Conservation (phyloP, 64 coral and sea anemone genomes). For the Montipora cactus region DNA sequence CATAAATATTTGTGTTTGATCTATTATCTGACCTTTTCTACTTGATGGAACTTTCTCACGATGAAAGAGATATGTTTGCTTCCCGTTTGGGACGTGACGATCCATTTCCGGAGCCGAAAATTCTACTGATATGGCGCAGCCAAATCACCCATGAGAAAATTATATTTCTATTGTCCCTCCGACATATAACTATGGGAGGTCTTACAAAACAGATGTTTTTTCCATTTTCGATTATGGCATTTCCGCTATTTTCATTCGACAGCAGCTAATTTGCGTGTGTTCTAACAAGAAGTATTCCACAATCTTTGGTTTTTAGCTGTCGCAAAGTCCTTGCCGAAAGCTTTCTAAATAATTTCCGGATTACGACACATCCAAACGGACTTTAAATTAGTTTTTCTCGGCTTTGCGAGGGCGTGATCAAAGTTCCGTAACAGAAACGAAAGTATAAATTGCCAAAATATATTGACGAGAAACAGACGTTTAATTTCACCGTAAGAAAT, state of each 20-base stretch:
- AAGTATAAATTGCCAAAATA: slow-evolving; percentile 51
- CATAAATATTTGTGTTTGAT: too few relatives aligned
- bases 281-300: slow-evolving; percentile 25
- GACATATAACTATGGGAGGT: neutral
- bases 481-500: neutral
- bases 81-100: too few relatives aligned
- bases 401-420: slow-evolving; percentile 25
- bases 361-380: neutral
- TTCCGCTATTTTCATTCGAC: slow-evolving; percentile 1
- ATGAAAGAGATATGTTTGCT: too few relatives aligned
- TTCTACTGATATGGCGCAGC: too few relatives aligned
- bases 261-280: slow-evolving; percentile 12
- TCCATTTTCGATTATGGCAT: slow-evolving; percentile 12
- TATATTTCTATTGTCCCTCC: too few relatives aligned
- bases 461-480: slow-evolving; percentile 20
- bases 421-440: neutral
- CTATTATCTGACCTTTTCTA: too few relatives aligned
- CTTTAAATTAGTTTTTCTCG: neutral
- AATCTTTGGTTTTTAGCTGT: slow-evolving; percentile 1
- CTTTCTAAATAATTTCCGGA: slow-evolving; percentile 32
- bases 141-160: too few relatives aligned
- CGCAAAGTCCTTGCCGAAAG: neutral
- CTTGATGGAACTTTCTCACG: too few relatives aligned
- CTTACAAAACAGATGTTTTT: slow-evolving; percentile 28
- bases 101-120: too few relatives aligned